These are phyloP conservation scores for Phalacrocorax aristotelis DNA, from an alignment of 2,113 vertebrate species.

Conservation along the genomic window DNA sequence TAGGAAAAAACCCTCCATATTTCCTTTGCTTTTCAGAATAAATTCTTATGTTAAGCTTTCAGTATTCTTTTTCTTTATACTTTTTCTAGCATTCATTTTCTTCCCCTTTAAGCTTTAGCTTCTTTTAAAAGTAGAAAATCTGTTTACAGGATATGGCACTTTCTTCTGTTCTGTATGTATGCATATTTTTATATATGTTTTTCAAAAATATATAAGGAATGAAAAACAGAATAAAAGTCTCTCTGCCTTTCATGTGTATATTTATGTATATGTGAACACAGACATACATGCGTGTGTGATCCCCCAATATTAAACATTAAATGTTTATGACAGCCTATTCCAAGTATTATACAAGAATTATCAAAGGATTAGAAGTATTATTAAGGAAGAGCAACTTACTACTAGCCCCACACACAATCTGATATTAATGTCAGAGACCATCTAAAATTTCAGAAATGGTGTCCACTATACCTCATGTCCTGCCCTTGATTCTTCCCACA, in stretches of 20 bases:
- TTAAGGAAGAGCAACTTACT: neutral
- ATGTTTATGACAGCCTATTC: neutral
- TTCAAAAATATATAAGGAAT: neutral
- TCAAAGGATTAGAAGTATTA: neutral
- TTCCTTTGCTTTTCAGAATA: neutral
- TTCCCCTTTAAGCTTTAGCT: neutral
- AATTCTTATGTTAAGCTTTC: neutral
- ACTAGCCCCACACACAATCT: neutral
- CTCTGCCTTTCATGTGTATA: neutral
- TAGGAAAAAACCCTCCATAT: fast-evolving
- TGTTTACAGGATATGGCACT: neutral
- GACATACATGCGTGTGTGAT: neutral
- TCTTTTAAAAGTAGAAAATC: neutral
- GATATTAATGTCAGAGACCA: neutral
- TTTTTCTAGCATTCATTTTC: neutral
- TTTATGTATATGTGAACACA: neutral
- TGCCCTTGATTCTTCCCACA: neutral
- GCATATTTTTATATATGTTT: neutral
- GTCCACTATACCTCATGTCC: neutral
- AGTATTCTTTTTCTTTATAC: neutral
- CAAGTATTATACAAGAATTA: neutral
- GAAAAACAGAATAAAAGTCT: neutral
- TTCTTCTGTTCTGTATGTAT: neutral
- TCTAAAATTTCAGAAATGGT: neutral
- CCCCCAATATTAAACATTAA: neutral